phyloP scores from a whole-genome alignment of 1,140 invertebrate genomes.

The Papilio polyxenes region DNA sequence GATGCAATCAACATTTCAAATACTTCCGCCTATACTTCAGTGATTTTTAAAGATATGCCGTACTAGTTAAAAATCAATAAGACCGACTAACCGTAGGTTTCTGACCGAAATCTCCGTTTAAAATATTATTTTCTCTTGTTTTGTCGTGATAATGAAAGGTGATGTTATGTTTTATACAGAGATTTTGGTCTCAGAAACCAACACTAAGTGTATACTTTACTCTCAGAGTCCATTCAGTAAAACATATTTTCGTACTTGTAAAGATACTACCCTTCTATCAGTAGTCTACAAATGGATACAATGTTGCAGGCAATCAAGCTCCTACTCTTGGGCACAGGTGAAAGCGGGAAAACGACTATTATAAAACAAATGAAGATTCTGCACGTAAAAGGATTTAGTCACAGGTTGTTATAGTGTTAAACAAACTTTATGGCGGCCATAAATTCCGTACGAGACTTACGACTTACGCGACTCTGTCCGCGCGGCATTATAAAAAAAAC shows the following conservation, averaged over 20 bases:
- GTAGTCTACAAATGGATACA: constrained; percentile 4
- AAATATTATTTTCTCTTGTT: too few relatives aligned
- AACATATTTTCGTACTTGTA: too few relatives aligned
- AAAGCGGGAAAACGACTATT: constrained; percentile 89
- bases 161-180: too few relatives aligned
- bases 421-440: neutral
- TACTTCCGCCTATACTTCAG: neutral
- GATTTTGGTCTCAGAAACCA: too few relatives aligned
- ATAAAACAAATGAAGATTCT: constrained; percentile 92
- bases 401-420: constrained; percentile 76
- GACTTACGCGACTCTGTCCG: too few relatives aligned
- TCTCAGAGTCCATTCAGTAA: too few relatives aligned
- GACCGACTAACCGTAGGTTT: neutral
- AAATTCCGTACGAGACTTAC: too few relatives aligned
- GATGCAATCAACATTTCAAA: neutral
- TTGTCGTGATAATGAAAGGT: too few relatives aligned
- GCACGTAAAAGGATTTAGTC: constrained; percentile 86
- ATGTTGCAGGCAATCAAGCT: constrained; percentile 82
- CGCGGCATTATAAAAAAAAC: too few relatives aligned
- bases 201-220: too few relatives aligned
- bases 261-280: too few relatives aligned
- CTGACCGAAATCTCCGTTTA: neutral
- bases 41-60: neutral
- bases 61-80: too few relatives aligned
- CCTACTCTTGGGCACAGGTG: constrained; percentile 85